These are phyloP conservation scores for Heliconius ismenius DNA, from an alignment of 2,888 invertebrate genomes.

Conservation along the genomic window DNA sequence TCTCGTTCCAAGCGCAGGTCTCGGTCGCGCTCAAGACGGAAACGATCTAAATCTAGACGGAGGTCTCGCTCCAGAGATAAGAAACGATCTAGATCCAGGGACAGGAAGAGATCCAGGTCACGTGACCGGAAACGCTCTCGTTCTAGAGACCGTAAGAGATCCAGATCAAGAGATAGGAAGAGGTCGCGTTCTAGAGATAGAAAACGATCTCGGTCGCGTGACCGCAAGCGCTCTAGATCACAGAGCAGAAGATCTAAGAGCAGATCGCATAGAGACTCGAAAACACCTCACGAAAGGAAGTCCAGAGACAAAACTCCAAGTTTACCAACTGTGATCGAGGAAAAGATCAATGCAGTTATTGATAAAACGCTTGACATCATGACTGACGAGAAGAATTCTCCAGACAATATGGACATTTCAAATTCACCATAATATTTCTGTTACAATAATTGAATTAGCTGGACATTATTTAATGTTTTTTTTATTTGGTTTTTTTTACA, in stretches of 20 bases:
- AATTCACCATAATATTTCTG: constrained; percentile 83
- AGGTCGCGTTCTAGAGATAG: constrained; percentile 79
- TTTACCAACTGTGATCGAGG: constrained; percentile 59
- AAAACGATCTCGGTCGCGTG: constrained; percentile 71
- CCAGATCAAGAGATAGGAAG: constrained; percentile 82
- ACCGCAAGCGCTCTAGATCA: constrained; percentile 71
- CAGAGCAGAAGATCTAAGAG: constrained; percentile 73
- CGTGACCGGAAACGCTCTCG: constrained; percentile 70
- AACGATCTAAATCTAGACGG: constrained; percentile 74
- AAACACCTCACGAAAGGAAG: constrained; percentile 67
- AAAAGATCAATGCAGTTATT: constrained; percentile 56
- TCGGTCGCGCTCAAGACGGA: constrained; percentile 79
- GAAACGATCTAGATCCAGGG: constrained; percentile 57
- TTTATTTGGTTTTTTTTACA: constrained; percentile 29
- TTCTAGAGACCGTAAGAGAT: constrained; percentile 81
- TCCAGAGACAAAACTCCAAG: constrained; percentile 69
- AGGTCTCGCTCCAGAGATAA: constrained; percentile 52
- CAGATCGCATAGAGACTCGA: constrained; percentile 69
- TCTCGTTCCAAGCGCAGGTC: constrained; percentile 84
- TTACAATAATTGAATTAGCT: constrained; percentile 19
- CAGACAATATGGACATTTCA: constrained; percentile 90
- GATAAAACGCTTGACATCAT: constrained; percentile 61
- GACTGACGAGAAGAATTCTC: constrained; percentile 82
- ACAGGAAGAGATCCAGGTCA: constrained; percentile 50
- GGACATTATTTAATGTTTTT: constrained; percentile 31